These are phyloP conservation scores for Lochmaea capreae DNA, from an alignment of 2,888 invertebrate species.

Conservation along the genomic window DNA sequence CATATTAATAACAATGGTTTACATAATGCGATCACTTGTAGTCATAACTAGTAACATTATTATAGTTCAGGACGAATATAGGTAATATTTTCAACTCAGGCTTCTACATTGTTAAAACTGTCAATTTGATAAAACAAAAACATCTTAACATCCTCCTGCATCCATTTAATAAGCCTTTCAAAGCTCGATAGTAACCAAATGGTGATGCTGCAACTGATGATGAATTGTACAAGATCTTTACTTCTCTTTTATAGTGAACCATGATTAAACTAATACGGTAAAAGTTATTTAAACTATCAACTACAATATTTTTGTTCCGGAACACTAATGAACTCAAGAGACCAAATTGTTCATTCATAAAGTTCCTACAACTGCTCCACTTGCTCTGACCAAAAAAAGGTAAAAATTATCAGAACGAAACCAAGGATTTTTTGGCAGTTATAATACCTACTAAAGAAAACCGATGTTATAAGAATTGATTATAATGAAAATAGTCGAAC, in stretches of 20 bases:
- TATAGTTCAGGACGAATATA: conserved; percentile 46
- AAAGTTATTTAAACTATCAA: not conserved
- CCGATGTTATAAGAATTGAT: no score
- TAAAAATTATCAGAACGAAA: no score
- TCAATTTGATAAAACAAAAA: conserved; percentile 43
- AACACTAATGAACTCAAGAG: no score
- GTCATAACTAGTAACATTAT: conserved; percentile 65
- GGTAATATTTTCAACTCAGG: conserved; percentile 36
- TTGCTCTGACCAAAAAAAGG: no score
- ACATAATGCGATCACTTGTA: conserved; percentile 63
- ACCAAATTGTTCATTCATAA: no score
- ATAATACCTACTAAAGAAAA: no score
- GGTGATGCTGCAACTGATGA: conserved; percentile 22
- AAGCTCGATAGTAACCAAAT: conserved; percentile 27
- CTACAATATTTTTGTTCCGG: not conserved
- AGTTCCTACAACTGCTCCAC: no score
- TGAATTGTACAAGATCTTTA: conserved; percentile 8
- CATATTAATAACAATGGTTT: conserved; percentile 44
- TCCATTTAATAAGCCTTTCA: conserved; percentile 37
- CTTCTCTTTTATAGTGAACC: conserved; percentile 16
- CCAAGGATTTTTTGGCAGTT: no score
- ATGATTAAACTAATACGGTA: not conserved
- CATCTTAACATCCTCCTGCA: conserved; percentile 56
- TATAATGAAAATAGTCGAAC: no score
- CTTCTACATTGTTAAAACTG: conserved; percentile 52